Percentiles rank a stretch among this genome's conserved stretches.
Conservation (phyloP, 1,140 invertebrate species). For the Charaxes varanes region DNA sequence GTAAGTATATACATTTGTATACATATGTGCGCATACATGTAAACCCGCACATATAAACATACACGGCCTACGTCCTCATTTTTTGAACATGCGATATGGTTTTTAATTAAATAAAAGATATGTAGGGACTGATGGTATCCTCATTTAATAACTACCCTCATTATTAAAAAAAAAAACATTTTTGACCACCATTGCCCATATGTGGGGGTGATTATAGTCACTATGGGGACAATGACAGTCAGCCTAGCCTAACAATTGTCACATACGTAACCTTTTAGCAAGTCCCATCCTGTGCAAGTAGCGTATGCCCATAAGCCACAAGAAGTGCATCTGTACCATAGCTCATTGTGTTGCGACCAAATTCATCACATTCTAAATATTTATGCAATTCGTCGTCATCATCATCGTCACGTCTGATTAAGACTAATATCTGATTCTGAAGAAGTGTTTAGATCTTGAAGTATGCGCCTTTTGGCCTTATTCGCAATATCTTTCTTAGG, state of each 20-base stretch:
- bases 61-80: too few relatives aligned
- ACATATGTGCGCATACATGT: too few relatives aligned
- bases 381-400: slow-evolving; percentile 18
- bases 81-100: too few relatives aligned
- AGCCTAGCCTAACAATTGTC: slow-evolving; percentile 27
- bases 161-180: slow-evolving; percentile 29
- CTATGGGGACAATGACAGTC: slow-evolving; percentile 22
- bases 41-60: too few relatives aligned
- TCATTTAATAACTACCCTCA: too few relatives aligned
- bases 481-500: slow-evolving; percentile 4
- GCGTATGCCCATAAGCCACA: slow-evolving; percentile 20
- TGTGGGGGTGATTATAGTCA: slow-evolving; percentile 24
- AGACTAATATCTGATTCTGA: slow-evolving; percentile 16
- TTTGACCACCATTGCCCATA: slow-evolving; percentile 28
- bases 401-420: slow-evolving; percentile 4
- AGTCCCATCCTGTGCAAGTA: slow-evolving; percentile 17
- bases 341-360: slow-evolving; percentile 19
- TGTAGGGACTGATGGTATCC: too few relatives aligned
- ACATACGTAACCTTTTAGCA: slow-evolving; percentile 18
- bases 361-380: slow-evolving; percentile 19
- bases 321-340: slow-evolving; percentile 21
- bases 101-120: too few relatives aligned
- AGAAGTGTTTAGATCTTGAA: slow-evolving; percentile 6
- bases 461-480: slow-evolving; percentile 5
- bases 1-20: too few relatives aligned